These are phyloP conservation scores for Seladonia tumulorum DNA, from an alignment of 2,888 invertebrate species.

Conservation along the genomic window DNA sequence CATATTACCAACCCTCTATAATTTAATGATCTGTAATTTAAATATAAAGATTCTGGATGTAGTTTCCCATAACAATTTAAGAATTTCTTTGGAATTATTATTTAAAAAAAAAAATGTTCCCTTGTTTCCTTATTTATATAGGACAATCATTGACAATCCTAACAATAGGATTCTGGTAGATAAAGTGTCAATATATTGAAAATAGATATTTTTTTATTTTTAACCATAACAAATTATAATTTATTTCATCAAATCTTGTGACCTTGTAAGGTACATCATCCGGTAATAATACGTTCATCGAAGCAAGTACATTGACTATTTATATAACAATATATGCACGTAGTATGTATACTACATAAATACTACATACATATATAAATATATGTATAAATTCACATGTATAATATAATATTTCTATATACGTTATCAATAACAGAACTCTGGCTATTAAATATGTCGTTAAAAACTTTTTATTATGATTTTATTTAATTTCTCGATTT, in stretches of 20 bases:
- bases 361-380: background rate
- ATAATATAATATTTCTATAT: background rate
- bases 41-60: background rate
- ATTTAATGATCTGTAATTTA: background rate
- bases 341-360: background rate
- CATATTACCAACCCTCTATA: no score
- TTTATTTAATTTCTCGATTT: background rate
- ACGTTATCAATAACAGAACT: conserved; percentile 13
- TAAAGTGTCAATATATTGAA: background rate
- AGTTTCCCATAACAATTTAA: background rate
- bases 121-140: background rate
- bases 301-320: conserved; percentile 38
- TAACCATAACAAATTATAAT: conserved; percentile 17
- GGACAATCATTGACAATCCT: background rate
- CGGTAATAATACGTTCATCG: conserved; percentile 9
- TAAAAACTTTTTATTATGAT: background rate
- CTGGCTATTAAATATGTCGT: background rate
- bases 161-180: background rate
- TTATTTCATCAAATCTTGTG: background rate
- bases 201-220: background rate
- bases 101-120: background rate
- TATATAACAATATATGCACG: conserved; percentile 19
- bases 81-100: background rate
- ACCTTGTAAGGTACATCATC: background rate
- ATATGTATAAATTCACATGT: background rate